Percentiles rank a stretch among this genome's conserved stretches.
Evolutionary conservation across 2,113 vertebrate species (phyloP).

Genomic region (Seriola quinqueradiata): DNA sequence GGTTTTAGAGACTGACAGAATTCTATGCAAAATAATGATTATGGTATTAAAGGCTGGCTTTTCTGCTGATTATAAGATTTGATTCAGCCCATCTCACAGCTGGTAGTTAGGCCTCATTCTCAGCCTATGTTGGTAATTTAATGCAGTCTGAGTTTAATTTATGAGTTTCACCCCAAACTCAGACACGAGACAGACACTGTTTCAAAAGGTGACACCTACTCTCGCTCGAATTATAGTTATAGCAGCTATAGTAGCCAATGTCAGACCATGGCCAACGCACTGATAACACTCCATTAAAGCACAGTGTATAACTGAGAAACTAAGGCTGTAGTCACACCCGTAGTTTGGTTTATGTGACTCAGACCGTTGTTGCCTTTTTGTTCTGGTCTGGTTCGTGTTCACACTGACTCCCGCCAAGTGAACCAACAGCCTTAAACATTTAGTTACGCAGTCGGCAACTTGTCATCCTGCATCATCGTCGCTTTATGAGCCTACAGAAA

Average conservation of each 20-base stretch:
- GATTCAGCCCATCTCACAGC: constrained; percentile 42
- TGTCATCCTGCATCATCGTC: neutral
- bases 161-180: constrained; percentile 58
- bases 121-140: constrained; percentile 42
- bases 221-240: constrained; percentile 45
- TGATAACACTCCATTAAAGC: constrained; percentile 13
- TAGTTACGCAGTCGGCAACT: neutral
- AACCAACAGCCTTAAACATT: neutral
- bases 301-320: neutral
- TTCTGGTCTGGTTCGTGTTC: neutral
- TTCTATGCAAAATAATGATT: constrained; percentile 75
- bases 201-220: constrained; percentile 56
- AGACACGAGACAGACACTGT: constrained; percentile 39
- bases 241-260: neutral
- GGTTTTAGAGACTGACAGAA: constrained; percentile 54
- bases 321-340: neutral
- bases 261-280: constrained; percentile 28
- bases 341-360: neutral
- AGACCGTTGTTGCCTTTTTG: neutral
- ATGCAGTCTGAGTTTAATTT: constrained; percentile 51
- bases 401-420: neutral
- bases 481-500: neutral
- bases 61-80: constrained; percentile 57
- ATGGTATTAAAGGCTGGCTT: constrained; percentile 60
- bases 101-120: constrained; percentile 43